Conservation (phyloP, 2,113 vertebrate genomes). For the Pionites leucogaster region DNA sequence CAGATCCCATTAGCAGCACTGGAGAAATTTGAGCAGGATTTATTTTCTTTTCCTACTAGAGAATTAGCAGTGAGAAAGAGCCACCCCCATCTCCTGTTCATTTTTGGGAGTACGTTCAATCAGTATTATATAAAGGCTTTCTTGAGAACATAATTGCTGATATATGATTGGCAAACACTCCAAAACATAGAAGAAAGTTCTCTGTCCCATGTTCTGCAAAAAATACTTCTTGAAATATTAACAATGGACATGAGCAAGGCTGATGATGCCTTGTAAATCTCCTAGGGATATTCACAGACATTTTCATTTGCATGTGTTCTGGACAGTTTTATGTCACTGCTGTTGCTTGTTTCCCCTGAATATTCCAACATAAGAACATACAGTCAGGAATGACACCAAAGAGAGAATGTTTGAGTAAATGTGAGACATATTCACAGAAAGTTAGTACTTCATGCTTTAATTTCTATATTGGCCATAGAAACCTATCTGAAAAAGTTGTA, state of each 20-base stretch:
- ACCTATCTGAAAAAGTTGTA: background rate
- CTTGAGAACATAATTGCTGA: background rate
- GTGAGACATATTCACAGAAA: background rate
- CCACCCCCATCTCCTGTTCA: background rate
- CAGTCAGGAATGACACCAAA: fast-evolving
- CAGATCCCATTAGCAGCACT: background rate
- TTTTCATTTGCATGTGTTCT: background rate
- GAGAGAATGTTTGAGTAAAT: background rate
- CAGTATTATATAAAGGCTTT: background rate
- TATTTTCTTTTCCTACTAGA: background rate
- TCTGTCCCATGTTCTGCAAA: background rate
- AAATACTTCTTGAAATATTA: background rate
- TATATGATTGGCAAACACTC: background rate
- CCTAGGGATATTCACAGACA: background rate
- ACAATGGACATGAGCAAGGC: background rate
- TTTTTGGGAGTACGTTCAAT: background rate
- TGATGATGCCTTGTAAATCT: background rate
- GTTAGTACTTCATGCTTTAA: background rate
- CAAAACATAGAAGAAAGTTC: background rate
- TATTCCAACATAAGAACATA: background rate
- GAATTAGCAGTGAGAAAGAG: background rate
- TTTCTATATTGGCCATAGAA: background rate
- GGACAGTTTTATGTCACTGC: background rate
- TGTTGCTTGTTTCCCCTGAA: background rate
- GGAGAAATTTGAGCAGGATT: background rate